phyloP scores from a whole-genome alignment of 2,113 vertebrate species.

The Orientallactaga bullata region DNA sequence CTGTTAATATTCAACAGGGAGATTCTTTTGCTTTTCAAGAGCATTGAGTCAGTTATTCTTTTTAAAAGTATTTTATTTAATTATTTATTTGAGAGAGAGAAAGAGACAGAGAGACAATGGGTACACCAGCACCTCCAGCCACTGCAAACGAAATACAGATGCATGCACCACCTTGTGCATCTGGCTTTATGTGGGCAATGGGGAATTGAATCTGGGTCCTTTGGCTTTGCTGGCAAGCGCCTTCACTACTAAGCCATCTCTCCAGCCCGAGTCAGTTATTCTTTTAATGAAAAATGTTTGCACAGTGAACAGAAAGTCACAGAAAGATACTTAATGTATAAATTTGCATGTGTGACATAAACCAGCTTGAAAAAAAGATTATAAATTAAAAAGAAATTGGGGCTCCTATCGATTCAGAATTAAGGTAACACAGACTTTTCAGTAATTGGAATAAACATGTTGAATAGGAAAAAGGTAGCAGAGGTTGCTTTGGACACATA shows the following conservation, averaged over 20 bases:
- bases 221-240: too few species aligned
- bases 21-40: not conserved
- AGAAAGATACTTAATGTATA: conserved; percentile 52
- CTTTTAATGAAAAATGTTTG: conserved; percentile 50
- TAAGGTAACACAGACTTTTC: conserved; percentile 56
- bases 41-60: conserved; percentile 28
- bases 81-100: too few species aligned
- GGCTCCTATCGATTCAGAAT: conserved; percentile 39
- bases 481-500: conserved; percentile 33
- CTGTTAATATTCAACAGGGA: not conserved
- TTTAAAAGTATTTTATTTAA: too few species aligned
- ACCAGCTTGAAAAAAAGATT: conserved; percentile 38
- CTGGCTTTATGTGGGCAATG: too few species aligned
- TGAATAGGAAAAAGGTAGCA: conserved; percentile 44
- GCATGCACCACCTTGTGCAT: too few species aligned
- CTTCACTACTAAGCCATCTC: too few species aligned
- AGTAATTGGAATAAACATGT: conserved; percentile 46
- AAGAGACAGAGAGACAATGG: too few species aligned
- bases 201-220: too few species aligned
- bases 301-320: conserved; percentile 51
- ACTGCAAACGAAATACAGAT: too few species aligned
- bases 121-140: too few species aligned
- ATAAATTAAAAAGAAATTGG: conserved; percentile 70
- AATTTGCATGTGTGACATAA: conserved; percentile 50
- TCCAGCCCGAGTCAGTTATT: not conserved